Conservation (phyloP, 2,113 vertebrate genomes). For the Mesitornis unicolor region DNA sequence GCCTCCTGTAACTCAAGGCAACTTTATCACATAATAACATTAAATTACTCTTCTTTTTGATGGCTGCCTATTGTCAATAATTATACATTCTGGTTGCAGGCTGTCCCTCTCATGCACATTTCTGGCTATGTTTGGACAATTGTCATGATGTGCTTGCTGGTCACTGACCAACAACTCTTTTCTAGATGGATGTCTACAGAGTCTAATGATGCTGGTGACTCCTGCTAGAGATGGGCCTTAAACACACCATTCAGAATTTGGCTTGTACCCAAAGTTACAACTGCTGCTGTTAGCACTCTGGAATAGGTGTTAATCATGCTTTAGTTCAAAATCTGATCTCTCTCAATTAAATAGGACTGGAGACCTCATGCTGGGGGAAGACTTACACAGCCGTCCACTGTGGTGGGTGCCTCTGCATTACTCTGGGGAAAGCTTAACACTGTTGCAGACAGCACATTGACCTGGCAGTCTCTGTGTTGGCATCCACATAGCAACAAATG, state of each 20-base stretch:
- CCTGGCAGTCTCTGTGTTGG: not conserved
- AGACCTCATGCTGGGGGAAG: not conserved
- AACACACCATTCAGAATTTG: not conserved
- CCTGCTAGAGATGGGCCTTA: not conserved
- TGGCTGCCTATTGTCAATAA: not conserved
- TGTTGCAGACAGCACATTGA: not conserved
- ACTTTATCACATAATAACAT: not conserved
- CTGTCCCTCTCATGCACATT: rapidly evolving
- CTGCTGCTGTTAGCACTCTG: not conserved
- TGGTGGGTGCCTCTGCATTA: not conserved
- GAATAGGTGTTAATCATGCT: not conserved
- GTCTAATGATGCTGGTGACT: not conserved
- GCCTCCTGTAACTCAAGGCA: not conserved
- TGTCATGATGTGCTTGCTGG: not conserved
- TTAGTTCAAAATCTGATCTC: not conserved
- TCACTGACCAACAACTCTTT: not conserved
- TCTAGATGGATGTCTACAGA: not conserved
- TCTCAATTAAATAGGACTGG: not conserved
- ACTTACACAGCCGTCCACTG: not conserved
- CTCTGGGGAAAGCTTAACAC: not conserved
- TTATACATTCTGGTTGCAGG: not conserved
- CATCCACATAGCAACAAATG: not conserved
- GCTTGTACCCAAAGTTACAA: not conserved
- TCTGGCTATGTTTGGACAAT: not conserved
- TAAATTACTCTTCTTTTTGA: not conserved